A percentile compares a stretch with the other conserved stretches of the same genome.
Conservation (phyloP, 2,888 invertebrate species). For the Cactoblastis cactorum region DNA sequence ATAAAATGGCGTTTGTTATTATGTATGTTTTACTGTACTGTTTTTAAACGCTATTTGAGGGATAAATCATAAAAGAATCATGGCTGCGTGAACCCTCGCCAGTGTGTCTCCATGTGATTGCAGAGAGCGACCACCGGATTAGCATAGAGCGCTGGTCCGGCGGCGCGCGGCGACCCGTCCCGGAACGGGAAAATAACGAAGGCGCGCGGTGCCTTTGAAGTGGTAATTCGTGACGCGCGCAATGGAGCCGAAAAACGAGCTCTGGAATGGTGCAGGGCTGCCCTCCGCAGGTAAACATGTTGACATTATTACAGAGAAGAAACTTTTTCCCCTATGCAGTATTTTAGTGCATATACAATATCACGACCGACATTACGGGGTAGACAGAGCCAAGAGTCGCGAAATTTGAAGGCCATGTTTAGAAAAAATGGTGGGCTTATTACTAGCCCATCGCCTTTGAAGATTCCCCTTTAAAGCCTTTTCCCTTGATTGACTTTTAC, state of each 20-base stretch:
- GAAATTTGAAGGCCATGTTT: no score
- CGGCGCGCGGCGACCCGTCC: neutral
- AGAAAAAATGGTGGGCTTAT: no score
- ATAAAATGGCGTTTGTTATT: no score
- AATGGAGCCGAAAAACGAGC: constrained; percentile 9
- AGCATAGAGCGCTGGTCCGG: neutral
- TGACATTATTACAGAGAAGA: no score
- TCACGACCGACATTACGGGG: no score
- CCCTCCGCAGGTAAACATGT: neutral
- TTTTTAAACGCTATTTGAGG: neutral
- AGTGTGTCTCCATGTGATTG: constrained; percentile 1
- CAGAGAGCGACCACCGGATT: neutral
- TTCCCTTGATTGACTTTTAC: no score
- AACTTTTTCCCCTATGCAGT: no score
- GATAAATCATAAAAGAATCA: constrained; percentile 2
- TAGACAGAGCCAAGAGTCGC: no score
- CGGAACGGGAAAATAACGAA: neutral
- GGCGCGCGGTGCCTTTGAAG: constrained; percentile 5
- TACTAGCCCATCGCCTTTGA: no score
- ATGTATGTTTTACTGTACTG: neutral
- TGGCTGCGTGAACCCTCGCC: neutral
- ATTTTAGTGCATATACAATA: no score
- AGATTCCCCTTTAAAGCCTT: no score
- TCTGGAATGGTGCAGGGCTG: neutral
- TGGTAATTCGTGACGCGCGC: constrained; percentile 10